These are phyloP conservation scores for Ictalurus punctatus DNA, from an alignment of 2,113 vertebrate genomes.

Conservation along the genomic window DNA sequence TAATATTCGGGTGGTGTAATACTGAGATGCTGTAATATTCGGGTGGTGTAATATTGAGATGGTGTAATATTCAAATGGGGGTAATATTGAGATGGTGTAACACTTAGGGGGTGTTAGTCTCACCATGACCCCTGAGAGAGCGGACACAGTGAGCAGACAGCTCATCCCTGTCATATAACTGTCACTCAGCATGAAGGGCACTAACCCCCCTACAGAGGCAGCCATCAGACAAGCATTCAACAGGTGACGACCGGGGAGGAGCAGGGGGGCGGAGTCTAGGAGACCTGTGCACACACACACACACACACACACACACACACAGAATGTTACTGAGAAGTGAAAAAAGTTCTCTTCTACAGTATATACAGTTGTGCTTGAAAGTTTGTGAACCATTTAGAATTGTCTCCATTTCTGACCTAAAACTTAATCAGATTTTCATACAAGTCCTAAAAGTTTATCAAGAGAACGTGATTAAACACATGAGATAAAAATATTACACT, in stretches of 20 bases:
- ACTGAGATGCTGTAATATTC: not conserved
- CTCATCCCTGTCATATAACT: slow-evolving; percentile 74
- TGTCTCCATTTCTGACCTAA: too few relatives aligned
- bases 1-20: too few relatives aligned
- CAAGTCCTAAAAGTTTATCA: too few relatives aligned
- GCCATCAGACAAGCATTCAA: slow-evolving; percentile 76
- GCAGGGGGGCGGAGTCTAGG: slow-evolving; percentile 71
- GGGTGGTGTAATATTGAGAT: not conserved
- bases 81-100: not conserved
- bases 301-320: slow-evolving; percentile 17
- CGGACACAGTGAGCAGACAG: slow-evolving; percentile 74
- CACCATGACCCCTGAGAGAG: slow-evolving; percentile 79
- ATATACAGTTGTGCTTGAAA: not conserved
- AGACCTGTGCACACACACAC: slow-evolving; percentile 60
- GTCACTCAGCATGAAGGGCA: slow-evolving; percentile 79
- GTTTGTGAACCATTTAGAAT: too few relatives aligned
- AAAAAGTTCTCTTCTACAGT: not conserved
- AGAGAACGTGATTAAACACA: too few relatives aligned
- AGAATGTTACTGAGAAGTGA: not conserved
- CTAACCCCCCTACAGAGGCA: slow-evolving; percentile 72
- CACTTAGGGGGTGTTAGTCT: slow-evolving; percentile 26
- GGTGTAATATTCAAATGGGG: not conserved
- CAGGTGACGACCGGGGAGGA: slow-evolving; percentile 75
- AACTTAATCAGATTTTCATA: too few relatives aligned
- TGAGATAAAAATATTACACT: too few relatives aligned